Percentiles rank a stretch among this genome's conserved stretches.
phyloP scores from a whole-genome alignment of 2,888 invertebrate genomes.

The Oscheius sp. region DNA sequence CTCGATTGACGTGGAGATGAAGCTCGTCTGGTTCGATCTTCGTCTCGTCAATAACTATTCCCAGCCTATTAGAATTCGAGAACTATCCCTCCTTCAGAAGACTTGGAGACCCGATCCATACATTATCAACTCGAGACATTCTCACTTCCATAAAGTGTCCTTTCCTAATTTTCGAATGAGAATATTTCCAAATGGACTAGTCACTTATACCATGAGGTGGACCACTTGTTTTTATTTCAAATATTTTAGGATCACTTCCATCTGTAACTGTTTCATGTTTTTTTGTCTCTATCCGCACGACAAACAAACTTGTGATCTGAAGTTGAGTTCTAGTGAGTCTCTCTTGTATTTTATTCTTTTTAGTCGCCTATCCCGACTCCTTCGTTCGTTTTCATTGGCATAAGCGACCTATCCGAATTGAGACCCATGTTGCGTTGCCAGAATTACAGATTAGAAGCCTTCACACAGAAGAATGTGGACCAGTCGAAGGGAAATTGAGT shows the following conservation, averaged over 20 bases:
- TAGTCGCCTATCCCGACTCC: conserved; percentile 66
- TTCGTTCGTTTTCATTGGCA: conserved; percentile 63
- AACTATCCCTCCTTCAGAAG: conserved; percentile 61
- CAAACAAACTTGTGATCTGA: conserved; percentile 63
- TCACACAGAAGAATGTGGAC: conserved; percentile 53
- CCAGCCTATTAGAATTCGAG: conserved; percentile 63
- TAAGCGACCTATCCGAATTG: conserved; percentile 53
- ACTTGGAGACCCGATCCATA: conserved; percentile 69
- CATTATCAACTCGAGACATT: conserved; percentile 68
- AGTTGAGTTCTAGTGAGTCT: conserved; percentile 60
- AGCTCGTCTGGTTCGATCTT: conserved; percentile 63
- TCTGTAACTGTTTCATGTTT: conserved; percentile 67
- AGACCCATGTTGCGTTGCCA: conserved; percentile 54
- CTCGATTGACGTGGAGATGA: conserved; percentile 60
- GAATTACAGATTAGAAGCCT: conserved; percentile 62
- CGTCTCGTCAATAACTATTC: conserved; percentile 65
- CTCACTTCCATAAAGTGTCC: conserved; percentile 62
- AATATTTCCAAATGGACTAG: conserved; percentile 62
- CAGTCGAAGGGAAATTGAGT: conserved; percentile 63
- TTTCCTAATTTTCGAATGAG: conserved; percentile 69
- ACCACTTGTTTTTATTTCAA: not conserved
- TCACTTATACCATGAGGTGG: conserved; percentile 64
- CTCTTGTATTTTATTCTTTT: not conserved
- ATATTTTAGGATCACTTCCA: conserved; percentile 59
- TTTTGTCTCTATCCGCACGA: conserved; percentile 69